Conservation (phyloP, 2,888 invertebrate genomes). For the Hyppa rectilinea region DNA sequence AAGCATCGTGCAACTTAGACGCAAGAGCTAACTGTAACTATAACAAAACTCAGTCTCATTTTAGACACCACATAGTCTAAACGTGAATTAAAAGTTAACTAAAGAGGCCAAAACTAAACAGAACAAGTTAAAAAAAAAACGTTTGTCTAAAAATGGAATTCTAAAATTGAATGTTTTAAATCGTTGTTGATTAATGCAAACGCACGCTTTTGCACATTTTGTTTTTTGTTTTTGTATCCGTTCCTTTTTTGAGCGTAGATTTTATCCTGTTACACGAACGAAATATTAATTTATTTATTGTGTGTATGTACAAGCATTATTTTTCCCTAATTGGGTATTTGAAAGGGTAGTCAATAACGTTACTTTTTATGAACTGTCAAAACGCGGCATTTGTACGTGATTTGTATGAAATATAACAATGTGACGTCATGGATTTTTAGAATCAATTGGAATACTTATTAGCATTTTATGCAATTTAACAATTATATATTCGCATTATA, state of each 20-base stretch:
- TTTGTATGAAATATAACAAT: no score
- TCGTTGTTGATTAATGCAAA: slow-evolving; percentile 54
- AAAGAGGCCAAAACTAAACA: slow-evolving; percentile 52
- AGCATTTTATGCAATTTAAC: no score
- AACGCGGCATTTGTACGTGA: no score
- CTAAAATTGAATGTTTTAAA: slow-evolving; percentile 64
- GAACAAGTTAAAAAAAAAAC: slow-evolving; percentile 59
- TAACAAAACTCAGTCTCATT: slow-evolving; percentile 68
- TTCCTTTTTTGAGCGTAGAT: slow-evolving; percentile 7
- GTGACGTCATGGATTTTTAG: no score
- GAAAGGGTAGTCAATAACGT: no score
- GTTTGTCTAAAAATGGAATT: slow-evolving; percentile 67
- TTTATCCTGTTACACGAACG: slow-evolving; percentile 14
- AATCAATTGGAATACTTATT: no score
- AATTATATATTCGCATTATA: no score
- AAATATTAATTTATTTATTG: neutral
- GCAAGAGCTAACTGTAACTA: slow-evolving; percentile 66
- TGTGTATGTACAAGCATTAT: neutral
- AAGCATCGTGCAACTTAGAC: slow-evolving; percentile 67
- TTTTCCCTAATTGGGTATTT: no score
- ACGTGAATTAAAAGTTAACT: slow-evolving; percentile 62
- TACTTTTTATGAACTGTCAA: no score
- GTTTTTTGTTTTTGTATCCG: slow-evolving; percentile 28
- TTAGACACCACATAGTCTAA: slow-evolving; percentile 71
- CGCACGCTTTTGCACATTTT: slow-evolving; percentile 68